Conservation (phyloP, 2,113 vertebrate species). For the Scytalopus superciliaris region DNA sequence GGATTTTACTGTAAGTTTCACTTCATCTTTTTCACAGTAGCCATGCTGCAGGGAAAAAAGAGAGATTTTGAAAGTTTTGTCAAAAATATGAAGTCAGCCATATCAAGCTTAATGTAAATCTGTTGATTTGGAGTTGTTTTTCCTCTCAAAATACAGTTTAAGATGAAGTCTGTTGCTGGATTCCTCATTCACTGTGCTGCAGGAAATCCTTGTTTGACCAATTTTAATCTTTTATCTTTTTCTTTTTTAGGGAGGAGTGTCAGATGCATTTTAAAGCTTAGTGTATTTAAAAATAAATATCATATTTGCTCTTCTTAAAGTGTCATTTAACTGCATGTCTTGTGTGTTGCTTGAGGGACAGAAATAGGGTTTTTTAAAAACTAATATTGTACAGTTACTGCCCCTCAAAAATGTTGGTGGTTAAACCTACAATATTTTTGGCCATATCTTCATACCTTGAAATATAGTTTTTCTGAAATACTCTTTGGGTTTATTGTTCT, state of each 20-base stretch:
- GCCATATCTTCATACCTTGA: constrained; percentile 66
- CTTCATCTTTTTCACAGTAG: not conserved
- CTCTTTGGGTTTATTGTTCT: constrained; percentile 17
- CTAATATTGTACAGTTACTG: constrained; percentile 63
- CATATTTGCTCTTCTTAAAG: constrained; percentile 73
- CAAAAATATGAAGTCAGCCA: not conserved
- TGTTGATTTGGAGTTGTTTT: not conserved
- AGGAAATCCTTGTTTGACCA: constrained; percentile 61
- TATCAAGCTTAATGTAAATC: not conserved
- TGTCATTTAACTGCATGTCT: constrained; percentile 78
- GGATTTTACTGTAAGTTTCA: constrained; percentile 20
- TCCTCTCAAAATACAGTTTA: constrained; percentile 17
- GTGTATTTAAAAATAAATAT: constrained; percentile 77
- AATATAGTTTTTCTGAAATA: constrained; percentile 62
- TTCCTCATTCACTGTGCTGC: constrained; percentile 17
- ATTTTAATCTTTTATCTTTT: not conserved
- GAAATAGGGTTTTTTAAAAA: constrained; percentile 50
- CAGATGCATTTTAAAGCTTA: constrained; percentile 72
- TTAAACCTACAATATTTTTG: constrained; percentile 80
- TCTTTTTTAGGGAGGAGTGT: not conserved
- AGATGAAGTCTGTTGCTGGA: constrained; percentile 36
- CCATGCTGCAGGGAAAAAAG: not conserved
- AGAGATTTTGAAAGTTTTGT: not conserved
- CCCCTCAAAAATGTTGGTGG: constrained; percentile 70
- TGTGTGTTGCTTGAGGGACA: constrained; percentile 69